Conservation (phyloP, 1,140 invertebrate species). For the Brachionus plicatilis region DNA sequence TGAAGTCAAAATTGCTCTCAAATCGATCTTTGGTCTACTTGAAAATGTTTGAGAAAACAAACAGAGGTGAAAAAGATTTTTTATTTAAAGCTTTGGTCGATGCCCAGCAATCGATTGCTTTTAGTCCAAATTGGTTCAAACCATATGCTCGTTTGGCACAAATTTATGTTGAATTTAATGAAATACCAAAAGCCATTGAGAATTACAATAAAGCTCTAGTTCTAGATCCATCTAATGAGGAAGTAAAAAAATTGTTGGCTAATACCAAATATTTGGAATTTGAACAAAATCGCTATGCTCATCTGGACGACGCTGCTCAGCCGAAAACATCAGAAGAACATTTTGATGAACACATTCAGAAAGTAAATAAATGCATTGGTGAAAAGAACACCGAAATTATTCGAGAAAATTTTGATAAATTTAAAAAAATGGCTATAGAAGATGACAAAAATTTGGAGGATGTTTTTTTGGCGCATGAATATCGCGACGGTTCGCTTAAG, state of each 20-base stretch:
- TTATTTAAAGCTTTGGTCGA: constrained; percentile 2
- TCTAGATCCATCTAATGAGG: neutral
- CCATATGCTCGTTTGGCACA: neutral
- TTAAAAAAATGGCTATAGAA: neutral
- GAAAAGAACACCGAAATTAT: too few relatives aligned
- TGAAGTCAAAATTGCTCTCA: neutral
- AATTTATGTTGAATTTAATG: neutral
- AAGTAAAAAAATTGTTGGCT: neutral
- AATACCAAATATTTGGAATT: neutral
- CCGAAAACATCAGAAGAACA: neutral
- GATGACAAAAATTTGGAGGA: neutral
- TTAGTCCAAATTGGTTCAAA: constrained; percentile 1
- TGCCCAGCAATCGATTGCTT: neutral
- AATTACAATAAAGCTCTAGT: neutral
- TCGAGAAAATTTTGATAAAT: neutral
- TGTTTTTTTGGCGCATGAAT: constrained; percentile 1
- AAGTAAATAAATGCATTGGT: neutral
- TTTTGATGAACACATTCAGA: neutral
- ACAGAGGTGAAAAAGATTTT: neutral
- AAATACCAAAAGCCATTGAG: neutral
- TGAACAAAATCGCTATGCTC: neutral
- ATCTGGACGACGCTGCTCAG: neutral
- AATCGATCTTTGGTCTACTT: neutral
- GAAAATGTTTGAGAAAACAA: neutral
- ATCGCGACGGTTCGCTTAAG: neutral